Conservation (phyloP, 2,797 vertebrate species). For the Tauraco hartlaubi region DNA sequence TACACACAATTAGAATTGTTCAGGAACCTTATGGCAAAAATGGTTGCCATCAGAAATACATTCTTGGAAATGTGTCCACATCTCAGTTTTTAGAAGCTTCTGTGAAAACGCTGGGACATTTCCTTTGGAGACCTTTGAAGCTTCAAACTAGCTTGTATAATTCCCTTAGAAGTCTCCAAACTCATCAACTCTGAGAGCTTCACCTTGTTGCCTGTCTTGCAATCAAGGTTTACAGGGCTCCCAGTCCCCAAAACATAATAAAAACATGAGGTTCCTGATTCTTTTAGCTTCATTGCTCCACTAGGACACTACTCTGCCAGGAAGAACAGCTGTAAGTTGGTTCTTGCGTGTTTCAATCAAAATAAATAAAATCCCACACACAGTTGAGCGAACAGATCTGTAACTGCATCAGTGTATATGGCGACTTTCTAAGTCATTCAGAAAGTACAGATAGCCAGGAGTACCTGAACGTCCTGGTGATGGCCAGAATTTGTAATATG, state of each 20-base stretch:
- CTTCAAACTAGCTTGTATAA: not conserved
- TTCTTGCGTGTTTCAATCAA: not conserved
- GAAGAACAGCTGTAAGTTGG: not conserved
- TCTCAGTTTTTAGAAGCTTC: not conserved
- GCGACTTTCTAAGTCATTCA: not conserved
- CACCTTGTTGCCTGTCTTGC: not conserved
- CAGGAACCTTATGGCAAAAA: not conserved
- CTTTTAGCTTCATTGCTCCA: not conserved
- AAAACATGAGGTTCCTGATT: not conserved
- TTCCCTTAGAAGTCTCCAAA: not conserved
- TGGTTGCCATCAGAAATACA: not conserved
- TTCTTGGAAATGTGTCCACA: not conserved
- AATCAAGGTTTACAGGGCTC: not conserved
- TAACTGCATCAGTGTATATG: not conserved
- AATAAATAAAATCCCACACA: not conserved
- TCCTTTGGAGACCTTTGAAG: not conserved
- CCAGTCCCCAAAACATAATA: not conserved
- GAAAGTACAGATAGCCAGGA: not conserved
- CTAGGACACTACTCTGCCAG: not conserved
- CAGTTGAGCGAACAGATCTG: not conserved
- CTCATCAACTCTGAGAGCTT: not conserved
- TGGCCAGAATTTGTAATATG: not conserved
- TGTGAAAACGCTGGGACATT: not conserved
- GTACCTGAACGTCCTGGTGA: not conserved
- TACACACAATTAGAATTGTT: not conserved